phyloP scores from a whole-genome alignment of 2,797 vertebrate species.

The Enteromius thamalakanensis region DNA sequence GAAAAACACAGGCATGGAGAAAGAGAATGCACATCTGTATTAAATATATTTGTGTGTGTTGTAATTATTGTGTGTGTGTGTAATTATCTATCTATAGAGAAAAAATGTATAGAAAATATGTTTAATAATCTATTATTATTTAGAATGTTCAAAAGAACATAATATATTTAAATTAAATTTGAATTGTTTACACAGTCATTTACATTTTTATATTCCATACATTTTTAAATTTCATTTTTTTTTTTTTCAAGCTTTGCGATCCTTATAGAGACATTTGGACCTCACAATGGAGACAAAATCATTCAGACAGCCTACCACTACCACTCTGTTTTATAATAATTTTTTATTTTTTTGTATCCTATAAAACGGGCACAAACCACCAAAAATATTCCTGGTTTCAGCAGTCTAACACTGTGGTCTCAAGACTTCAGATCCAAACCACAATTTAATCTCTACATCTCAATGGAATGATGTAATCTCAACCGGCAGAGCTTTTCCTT shows the following conservation, averaged over 20 bases:
- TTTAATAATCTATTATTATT: too few relatives aligned
- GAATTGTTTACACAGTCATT: neutral
- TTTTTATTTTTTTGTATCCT: too few relatives aligned
- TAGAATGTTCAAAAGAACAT: neutral
- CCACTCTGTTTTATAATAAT: constrained; percentile 3
- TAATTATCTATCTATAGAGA: too few relatives aligned
- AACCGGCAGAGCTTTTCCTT: constrained; percentile 41
- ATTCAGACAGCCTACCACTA: neutral
- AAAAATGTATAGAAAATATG: too few relatives aligned
- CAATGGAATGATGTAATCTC: constrained; percentile 63
- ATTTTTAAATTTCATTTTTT: neutral
- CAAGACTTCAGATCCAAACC: constrained; percentile 63
- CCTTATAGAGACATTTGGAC: neutral
- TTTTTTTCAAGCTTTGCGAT: neutral
- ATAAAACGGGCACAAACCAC: constrained; percentile 38
- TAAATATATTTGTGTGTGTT: too few relatives aligned
- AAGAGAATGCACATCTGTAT: neutral
- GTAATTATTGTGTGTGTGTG: too few relatives aligned
- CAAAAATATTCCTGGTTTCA: constrained; percentile 45
- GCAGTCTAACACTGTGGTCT: constrained; percentile 43
- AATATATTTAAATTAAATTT: neutral
- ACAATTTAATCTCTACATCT: constrained; percentile 64
- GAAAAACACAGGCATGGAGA: neutral
- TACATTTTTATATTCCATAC: too few relatives aligned
- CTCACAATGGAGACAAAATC: neutral